These are phyloP conservation scores for Drosophila ambigua DNA, from an alignment of 1,140 invertebrate species.

Conservation along the genomic window DNA sequence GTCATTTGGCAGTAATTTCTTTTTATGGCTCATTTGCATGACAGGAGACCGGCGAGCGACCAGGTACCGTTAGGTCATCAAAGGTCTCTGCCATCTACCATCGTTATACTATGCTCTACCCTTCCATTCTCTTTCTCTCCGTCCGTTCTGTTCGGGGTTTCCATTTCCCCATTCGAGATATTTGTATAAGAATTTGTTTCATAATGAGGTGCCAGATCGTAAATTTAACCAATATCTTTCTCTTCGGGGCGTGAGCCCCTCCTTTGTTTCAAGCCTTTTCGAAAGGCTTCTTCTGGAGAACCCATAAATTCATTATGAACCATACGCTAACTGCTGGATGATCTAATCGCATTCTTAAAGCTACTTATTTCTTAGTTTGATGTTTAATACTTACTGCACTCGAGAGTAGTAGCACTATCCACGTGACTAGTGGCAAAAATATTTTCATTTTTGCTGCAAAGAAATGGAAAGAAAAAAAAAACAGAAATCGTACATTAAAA, in stretches of 20 bases:
- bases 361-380: constrained; percentile 17
- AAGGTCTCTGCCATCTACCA: constrained; percentile 21
- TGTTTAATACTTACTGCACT: constrained; percentile 85
- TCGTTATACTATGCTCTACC: constrained; percentile 33
- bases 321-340: constrained; percentile 57
- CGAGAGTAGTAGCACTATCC: constrained; percentile 87
- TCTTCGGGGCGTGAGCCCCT: constrained; percentile 30
- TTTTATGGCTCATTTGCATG: constrained; percentile 78
- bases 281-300: constrained; percentile 34
- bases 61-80: constrained; percentile 66
- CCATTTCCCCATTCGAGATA: constrained; percentile 45
- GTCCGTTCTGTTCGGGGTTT: constrained; percentile 42
- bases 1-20: constrained; percentile 52
- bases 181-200: constrained; percentile 62
- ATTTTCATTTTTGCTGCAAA: constrained; percentile 89
- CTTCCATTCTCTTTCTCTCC: constrained; percentile 16
- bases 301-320: constrained; percentile 77
- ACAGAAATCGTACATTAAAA: constrained; percentile 51
- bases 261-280: background rate
- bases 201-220: constrained; percentile 73
- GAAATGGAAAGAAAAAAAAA: constrained; percentile 72
- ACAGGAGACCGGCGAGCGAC: constrained; percentile 6
- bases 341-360: constrained; percentile 44
- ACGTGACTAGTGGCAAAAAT: constrained; percentile 89
- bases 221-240: constrained; percentile 63